phyloP scores from a whole-genome alignment of 1,140 invertebrate genomes.

The Notospermus geniculatus region DNA sequence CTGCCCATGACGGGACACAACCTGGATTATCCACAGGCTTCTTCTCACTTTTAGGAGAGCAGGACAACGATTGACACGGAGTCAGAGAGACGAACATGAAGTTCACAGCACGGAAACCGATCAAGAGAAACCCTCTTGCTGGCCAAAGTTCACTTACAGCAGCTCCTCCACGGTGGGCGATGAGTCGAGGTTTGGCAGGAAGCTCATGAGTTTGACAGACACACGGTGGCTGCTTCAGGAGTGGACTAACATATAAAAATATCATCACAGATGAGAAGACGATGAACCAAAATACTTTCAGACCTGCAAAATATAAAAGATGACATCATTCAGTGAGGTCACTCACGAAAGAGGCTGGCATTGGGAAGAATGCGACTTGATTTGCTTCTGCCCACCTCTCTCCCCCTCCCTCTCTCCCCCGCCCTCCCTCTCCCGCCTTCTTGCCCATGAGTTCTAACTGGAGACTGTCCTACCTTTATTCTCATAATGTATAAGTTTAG shows the following conservation, averaged over 20 bases:
- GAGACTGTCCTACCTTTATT: conserved; percentile 28
- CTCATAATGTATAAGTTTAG: conserved; percentile 33
- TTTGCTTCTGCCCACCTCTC: no score
- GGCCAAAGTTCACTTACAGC: conserved; percentile 33
- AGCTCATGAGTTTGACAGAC: conserved; percentile 28
- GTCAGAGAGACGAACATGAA: no score
- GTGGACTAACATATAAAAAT: conserved; percentile 39
- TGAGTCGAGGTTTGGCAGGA: conserved; percentile 36
- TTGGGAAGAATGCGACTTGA: no score
- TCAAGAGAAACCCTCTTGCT: no score
- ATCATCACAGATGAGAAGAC: conserved; percentile 32
- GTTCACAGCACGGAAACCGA: no score
- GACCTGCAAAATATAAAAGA: conserved; percentile 29
- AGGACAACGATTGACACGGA: no score
- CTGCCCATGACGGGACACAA: no score
- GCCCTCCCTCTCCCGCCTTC: background rate
- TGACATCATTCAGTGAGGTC: background rate
- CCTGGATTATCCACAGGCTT: no score
- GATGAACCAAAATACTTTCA: conserved; percentile 30
- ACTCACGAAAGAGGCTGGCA: no score
- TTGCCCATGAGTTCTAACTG: background rate
- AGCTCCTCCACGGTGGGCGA: conserved; percentile 40
- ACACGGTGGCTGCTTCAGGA: conserved; percentile 47
- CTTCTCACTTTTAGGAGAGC: no score
- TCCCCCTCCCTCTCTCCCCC: no score